Evolutionary conservation across 2,113 vertebrate species (phyloP).

Genomic region (Chamaea fasciata): DNA sequence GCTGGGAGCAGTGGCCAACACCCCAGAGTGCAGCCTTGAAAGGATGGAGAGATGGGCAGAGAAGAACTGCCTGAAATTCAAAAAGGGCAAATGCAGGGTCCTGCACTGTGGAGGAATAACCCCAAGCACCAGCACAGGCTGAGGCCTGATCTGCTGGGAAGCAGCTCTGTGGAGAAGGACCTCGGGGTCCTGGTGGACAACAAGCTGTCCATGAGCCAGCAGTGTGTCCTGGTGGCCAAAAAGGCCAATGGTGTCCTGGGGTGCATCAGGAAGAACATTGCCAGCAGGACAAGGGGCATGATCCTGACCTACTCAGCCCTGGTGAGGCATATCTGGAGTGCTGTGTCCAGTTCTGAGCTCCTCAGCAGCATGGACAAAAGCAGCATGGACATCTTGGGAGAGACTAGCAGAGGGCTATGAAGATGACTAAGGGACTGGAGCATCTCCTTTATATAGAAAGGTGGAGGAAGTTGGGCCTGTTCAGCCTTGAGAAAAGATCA

Average conservation of each 20-base stretch:
- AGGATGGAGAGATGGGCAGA: background rate
- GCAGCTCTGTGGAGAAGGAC: background rate
- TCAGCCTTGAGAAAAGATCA: background rate
- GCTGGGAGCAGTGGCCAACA: background rate
- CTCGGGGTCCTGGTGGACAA: background rate
- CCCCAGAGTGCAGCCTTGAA: background rate
- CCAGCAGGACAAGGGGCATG: rapidly evolving
- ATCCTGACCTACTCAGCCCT: background rate
- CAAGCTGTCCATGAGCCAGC: background rate
- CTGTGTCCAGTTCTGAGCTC: background rate
- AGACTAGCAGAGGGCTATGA: background rate
- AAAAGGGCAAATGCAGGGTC: background rate
- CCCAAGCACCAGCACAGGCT: background rate
- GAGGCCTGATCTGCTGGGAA: background rate
- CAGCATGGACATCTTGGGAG: rapidly evolving
- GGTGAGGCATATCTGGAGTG: background rate
- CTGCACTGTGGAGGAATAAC: background rate
- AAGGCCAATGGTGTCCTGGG: background rate
- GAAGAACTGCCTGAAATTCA: background rate
- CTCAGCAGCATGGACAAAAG: background rate
- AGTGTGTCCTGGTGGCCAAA: background rate
- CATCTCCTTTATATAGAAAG: background rate
- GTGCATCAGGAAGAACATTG: rapidly evolving
- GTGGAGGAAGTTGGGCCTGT: background rate
- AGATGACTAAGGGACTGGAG: background rate